Evolutionary conservation across 1,140 invertebrate species (phyloP).

Genomic region (Triops longicaudatus): DNA sequence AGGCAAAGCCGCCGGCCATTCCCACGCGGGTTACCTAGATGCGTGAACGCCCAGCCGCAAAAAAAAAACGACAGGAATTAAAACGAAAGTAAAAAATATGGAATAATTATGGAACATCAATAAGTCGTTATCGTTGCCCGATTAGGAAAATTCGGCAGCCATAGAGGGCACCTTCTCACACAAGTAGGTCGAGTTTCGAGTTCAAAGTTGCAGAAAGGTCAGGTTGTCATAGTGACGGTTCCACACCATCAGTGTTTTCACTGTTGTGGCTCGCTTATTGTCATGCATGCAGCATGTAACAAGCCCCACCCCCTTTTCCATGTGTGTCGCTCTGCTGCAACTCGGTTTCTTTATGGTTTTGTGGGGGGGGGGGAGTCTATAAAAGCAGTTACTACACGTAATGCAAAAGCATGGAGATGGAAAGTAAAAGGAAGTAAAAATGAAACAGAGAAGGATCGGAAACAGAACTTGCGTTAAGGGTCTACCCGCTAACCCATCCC

Average conservation of each 20-base stretch:
- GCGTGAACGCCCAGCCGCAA: neutral
- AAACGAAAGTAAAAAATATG: neutral
- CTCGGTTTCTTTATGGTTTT: neutral
- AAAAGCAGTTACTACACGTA: neutral
- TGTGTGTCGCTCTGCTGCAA: neutral
- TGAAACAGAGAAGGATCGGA: neutral
- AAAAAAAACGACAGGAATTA: neutral
- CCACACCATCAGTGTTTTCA: neutral
- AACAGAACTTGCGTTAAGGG: neutral
- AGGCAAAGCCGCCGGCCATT: neutral
- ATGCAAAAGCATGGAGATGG: neutral
- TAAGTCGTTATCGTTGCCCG: no score
- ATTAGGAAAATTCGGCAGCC: neutral
- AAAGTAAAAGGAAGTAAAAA: neutral
- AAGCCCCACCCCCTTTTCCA: neutral
- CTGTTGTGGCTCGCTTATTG: neutral
- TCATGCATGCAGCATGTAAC: neutral
- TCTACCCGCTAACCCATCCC: no score
- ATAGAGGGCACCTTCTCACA: neutral
- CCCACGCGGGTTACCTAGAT: neutral
- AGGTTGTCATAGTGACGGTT: conserved; percentile 5
- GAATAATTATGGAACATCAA: no score
- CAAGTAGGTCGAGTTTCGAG: neutral
- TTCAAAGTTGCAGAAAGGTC: conserved; percentile 8
- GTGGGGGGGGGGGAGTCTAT: neutral